Conservation (phyloP, 2,113 vertebrate species). For the Apodemus sylvaticus region DNA sequence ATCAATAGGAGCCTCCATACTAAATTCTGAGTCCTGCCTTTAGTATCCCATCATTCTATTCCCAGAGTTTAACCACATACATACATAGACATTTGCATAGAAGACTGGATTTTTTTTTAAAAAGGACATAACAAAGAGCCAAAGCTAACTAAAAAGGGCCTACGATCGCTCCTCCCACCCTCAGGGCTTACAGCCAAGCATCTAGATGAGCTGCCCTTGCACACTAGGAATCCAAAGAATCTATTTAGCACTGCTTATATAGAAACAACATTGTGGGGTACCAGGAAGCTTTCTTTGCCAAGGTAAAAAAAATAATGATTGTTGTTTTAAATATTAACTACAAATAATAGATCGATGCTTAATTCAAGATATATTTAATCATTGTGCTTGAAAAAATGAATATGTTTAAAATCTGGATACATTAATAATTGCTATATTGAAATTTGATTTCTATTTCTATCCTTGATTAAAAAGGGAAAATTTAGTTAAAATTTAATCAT, state of each 20-base stretch:
- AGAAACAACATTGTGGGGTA: not conserved
- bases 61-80: not conserved
- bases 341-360: not conserved
- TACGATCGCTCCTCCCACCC: rapidly evolving
- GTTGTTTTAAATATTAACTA: not conserved
- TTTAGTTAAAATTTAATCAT: not conserved
- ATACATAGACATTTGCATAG: not conserved
- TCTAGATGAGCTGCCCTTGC: too few species aligned
- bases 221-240: not conserved
- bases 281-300: not conserved
- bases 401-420: not conserved
- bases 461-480: not conserved
- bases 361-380: not conserved
- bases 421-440: not conserved
- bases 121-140: not conserved
- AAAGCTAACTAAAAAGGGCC: not conserved
- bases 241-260: not conserved
- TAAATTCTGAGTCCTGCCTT: not conserved
- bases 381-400: not conserved
- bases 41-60: not conserved
- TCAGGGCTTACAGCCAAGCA: not conserved
- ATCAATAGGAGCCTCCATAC: not conserved
- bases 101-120: not conserved
- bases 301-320: not conserved
- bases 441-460: not conserved